These are phyloP conservation scores for Muricea muricata DNA, from an alignment of 92 coral and sea anemone genomes.

Conservation along the genomic window DNA sequence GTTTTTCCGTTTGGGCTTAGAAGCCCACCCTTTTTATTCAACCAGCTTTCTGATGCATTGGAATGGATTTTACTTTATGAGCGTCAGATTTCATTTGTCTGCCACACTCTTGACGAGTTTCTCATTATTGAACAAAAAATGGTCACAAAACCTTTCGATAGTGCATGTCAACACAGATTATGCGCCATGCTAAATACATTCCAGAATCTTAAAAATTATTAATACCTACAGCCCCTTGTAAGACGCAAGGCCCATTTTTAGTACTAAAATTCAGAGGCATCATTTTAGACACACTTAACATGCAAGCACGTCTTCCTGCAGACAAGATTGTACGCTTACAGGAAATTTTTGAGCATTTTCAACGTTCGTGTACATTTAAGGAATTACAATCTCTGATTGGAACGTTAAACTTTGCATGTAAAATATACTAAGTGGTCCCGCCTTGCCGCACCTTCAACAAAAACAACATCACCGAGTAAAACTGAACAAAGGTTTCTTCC, in stretches of 20 bases:
- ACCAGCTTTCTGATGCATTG: constrained; percentile 63
- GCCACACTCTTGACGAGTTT: constrained; percentile 63
- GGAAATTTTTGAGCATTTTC: neutral
- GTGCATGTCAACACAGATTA: constrained; percentile 54
- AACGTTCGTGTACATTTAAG: constrained; percentile 26
- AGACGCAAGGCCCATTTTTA: constrained; percentile 48
- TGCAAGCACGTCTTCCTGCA: constrained; percentile 60
- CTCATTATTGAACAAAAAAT: constrained; percentile 55
- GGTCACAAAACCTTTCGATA: constrained; percentile 8
- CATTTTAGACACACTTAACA: constrained; percentile 42
- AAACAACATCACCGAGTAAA: constrained; percentile 37
- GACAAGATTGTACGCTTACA: constrained; percentile 28
- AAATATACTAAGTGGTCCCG: constrained; percentile 56
- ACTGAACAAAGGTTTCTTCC: constrained; percentile 33
- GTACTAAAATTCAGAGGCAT: constrained; percentile 55
- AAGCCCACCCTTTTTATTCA: constrained; percentile 67
- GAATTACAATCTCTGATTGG: constrained; percentile 54
- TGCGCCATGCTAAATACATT: constrained; percentile 35
- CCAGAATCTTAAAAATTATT: constrained; percentile 1
- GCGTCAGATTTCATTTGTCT: constrained; percentile 51
- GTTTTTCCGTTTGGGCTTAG: too few species aligned
- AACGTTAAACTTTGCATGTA: constrained; percentile 54
- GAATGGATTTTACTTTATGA: constrained; percentile 61
- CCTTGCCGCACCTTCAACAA: constrained; percentile 36
- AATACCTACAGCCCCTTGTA: constrained; percentile 25